These are phyloP conservation scores for Neomonachus schauinslandi DNA, from an alignment of 2,113 vertebrate species.

Conservation along the genomic window DNA sequence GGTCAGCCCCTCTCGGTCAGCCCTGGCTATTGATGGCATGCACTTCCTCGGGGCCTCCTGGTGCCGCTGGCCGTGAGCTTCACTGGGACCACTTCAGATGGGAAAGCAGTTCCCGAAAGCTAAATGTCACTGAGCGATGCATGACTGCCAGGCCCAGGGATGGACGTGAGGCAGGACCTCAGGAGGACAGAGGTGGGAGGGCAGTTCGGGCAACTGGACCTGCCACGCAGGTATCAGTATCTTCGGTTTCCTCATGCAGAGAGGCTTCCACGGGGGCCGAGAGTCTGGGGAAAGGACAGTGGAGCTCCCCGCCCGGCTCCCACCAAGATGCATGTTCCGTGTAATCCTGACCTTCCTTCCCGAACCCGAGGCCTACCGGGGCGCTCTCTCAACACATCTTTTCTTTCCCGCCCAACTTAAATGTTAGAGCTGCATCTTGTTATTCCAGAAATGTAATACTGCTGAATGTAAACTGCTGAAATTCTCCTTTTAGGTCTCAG, in stretches of 20 bases:
- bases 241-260: accelerated
- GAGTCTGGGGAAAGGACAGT: accelerated
- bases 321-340: accelerated
- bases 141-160: background rate
- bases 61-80: accelerated
- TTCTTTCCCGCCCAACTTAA: background rate
- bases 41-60: background rate
- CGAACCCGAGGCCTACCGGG: accelerated
- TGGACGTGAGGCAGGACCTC: background rate
- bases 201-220: too few species aligned
- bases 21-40: accelerated
- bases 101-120: background rate
- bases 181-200: background rate
- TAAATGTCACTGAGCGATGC: accelerated
- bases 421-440: background rate
- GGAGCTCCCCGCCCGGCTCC: accelerated
- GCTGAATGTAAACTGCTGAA: background rate
- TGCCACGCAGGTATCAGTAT: background rate
- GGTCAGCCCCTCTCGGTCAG: too few species aligned
- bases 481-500: background rate
- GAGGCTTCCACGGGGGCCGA: too few species aligned
- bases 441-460: accelerated
- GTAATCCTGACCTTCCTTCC: background rate
- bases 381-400: too few species aligned
- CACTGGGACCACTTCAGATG: background rate